Base-by-base conservation (phyloP, 1,140 invertebrate species). In the Drosophila paulistorum region DNA sequence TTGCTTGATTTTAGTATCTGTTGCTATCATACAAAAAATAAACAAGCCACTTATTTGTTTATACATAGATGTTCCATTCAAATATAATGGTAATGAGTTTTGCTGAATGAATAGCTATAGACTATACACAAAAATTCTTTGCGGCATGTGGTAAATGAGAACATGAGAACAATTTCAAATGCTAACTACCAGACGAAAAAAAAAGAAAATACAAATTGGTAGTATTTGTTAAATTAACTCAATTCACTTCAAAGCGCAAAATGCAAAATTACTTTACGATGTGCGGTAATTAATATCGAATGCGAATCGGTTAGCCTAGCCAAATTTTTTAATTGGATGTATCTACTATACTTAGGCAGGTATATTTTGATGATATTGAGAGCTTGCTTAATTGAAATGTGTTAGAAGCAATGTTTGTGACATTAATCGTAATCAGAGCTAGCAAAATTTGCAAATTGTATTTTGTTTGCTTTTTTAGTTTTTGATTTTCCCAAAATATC, bases 271-370 rank as follows among this genome's bases (percentile, higher is more conserved):
- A 4, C 17, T 51, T 51, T 51, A 51, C 45, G 17, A 51, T 51
- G 45, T 51, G 45, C 45, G 7, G 9, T 10, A 48, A 48, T 13
- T 7, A 17, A 14, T 48, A 48, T 11, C 7, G 45, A 17, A 48
- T 48, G 3, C 45, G 17, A 20, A 20, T 20, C 17, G 7, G 23
- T 51, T 51, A 17, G 7, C 45, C 9, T 51, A 51, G 45, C 9
- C 17, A 23, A 35, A 57, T 51, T 7, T 30, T 61, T 57, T 55
- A 35, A 54, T 67, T 66, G 58, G 59, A 62, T 73, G 41, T 35
- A 61, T 69, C 71, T 71, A 68, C 60, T 77, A 51, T 65, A 60
- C 68, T 65, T 51, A 62, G 62, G 59, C 61, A 51, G 64, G 13
- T 59, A 66, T 61, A 58, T 51, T 51, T 51, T 23, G 11, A 51